Conservation (phyloP, 1,140 invertebrate genomes). For the Neodiprion lecontei region DNA sequence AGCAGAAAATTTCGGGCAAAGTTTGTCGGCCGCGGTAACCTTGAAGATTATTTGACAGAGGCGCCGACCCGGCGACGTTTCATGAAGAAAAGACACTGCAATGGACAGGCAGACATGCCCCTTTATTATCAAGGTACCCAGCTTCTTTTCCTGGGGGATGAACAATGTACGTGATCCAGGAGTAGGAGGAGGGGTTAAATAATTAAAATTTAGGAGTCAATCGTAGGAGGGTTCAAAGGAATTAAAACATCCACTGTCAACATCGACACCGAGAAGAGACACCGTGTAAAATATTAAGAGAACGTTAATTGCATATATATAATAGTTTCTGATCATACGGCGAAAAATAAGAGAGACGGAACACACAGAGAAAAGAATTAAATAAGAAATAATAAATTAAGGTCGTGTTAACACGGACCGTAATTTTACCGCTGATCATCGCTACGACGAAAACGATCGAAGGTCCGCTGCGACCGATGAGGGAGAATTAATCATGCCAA, state of each 20-base stretch:
- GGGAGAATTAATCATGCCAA: constrained; percentile 30
- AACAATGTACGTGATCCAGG: too few species aligned
- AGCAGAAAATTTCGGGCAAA: not conserved
- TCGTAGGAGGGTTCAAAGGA: too few species aligned
- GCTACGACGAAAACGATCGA: constrained; percentile 9
- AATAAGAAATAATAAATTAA: too few species aligned
- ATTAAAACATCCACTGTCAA: too few species aligned
- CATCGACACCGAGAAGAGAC: too few species aligned
- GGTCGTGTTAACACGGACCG: too few species aligned
- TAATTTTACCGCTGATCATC: not conserved
- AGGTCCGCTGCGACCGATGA: constrained; percentile 18
- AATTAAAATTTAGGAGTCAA: too few species aligned
- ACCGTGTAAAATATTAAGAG: too few species aligned
- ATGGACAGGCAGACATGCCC: not conserved
- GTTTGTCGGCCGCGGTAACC: not conserved
- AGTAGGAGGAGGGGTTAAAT: too few species aligned
- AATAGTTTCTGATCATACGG: not conserved
- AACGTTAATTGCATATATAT: too few species aligned
- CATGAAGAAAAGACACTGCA: not conserved
- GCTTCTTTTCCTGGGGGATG: too few species aligned
- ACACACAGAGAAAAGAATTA: too few species aligned
- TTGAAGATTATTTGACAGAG: constrained; percentile 18
- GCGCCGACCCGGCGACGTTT: not conserved
- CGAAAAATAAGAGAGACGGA: not conserved
- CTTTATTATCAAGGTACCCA: not conserved